Evolutionary conservation across 1,140 invertebrate species (phyloP).

Genomic region (Zaprionus tsacasi): DNA sequence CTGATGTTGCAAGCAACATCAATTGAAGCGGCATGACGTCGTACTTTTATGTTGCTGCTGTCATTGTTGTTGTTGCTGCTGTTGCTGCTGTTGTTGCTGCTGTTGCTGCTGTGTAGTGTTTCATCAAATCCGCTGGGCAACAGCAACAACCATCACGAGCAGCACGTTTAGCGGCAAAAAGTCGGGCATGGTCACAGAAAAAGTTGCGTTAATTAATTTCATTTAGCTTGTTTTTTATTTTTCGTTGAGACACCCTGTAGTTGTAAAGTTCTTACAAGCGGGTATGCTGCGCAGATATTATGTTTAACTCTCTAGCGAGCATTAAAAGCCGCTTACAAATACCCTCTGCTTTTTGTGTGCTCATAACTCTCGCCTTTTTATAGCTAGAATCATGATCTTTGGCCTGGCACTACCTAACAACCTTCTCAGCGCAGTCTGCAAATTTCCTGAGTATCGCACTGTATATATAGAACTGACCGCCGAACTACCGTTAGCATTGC

Average conservation of each 20-base stretch:
- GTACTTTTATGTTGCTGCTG: slow-evolving; percentile 8
- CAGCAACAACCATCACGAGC: background rate
- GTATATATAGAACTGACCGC: background rate
- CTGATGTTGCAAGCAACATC: slow-evolving; percentile 39
- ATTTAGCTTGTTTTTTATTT: slow-evolving; percentile 26
- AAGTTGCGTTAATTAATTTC: slow-evolving; percentile 61
- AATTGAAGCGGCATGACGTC: slow-evolving; percentile 36
- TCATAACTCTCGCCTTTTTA: too few relatives aligned
- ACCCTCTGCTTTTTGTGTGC: too few relatives aligned
- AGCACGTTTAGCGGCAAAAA: slow-evolving; percentile 13
- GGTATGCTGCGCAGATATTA: background rate
- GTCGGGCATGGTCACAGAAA: slow-evolving; percentile 23
- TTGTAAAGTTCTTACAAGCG: background rate
- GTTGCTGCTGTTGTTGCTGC: background rate
- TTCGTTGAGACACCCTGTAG: slow-evolving; percentile 4
- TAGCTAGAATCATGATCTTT: too few relatives aligned
- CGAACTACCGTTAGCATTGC: background rate
- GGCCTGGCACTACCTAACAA: too few relatives aligned
- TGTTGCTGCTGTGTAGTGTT: slow-evolving; percentile 8
- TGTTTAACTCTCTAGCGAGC: background rate
- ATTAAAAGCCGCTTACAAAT: too few relatives aligned
- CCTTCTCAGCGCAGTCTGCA: background rate
- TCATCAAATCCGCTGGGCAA: slow-evolving; percentile 29
- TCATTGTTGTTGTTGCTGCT: background rate
- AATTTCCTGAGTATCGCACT: background rate